Conservation (phyloP, 2,113 vertebrate species). For the cat (Felis catus) region DNA sequence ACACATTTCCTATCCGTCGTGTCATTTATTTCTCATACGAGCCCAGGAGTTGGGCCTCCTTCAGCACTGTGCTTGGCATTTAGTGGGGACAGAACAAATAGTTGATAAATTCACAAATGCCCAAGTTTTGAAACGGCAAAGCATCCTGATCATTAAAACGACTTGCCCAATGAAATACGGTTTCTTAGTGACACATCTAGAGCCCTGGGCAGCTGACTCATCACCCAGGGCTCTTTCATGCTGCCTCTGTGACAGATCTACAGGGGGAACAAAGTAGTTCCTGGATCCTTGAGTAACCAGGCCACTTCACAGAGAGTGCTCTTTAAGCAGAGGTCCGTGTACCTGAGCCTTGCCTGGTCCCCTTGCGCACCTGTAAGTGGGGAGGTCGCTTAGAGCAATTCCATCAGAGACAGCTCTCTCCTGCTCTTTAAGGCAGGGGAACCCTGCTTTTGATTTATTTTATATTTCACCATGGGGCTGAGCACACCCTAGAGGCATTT, state of each 20-base stretch:
- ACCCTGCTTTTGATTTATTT: slow-evolving; percentile 67
- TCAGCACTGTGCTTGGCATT: neutral
- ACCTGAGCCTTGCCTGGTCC: neutral
- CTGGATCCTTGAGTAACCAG: neutral
- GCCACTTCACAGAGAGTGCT: neutral
- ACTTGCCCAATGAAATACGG: neutral
- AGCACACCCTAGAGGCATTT: slow-evolving; percentile 65
- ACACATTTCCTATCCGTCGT: neutral
- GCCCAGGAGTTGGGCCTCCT: neutral
- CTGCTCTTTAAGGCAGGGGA: slow-evolving; percentile 13
- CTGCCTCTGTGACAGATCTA: neutral
- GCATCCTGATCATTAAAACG: neutral
- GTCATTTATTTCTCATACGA: neutral
- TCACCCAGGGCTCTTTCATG: neutral
- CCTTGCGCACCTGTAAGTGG: neutral
- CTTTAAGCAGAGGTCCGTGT: neutral
- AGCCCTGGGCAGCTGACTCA: neutral
- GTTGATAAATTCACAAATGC: neutral
- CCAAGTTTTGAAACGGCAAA: neutral
- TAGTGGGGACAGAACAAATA: neutral
- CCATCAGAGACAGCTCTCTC: neutral
- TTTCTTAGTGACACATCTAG: neutral
- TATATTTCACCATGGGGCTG: slow-evolving; percentile 53
- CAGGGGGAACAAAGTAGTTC: neutral
- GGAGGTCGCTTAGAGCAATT: neutral